Evolutionary conservation across 2,113 vertebrate species (phyloP).

Genomic region (Cygnus atratus): DNA sequence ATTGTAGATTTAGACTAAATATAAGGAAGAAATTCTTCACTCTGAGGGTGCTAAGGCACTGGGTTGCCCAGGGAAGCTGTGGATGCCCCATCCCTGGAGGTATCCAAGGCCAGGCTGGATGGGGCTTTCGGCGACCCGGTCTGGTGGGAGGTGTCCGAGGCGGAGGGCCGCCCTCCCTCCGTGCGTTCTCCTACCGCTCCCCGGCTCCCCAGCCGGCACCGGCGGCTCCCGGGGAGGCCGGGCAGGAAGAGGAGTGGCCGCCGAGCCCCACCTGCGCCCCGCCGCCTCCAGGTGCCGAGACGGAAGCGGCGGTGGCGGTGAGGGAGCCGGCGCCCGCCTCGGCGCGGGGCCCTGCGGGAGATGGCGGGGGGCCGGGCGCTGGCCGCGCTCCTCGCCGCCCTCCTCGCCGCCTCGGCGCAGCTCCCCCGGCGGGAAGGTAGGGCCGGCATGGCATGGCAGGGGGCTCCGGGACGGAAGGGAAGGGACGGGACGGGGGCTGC

Average conservation of each 20-base stretch:
- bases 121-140: not conserved
- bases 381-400: not conserved
- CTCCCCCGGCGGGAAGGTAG: not conserved
- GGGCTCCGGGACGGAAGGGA: too few relatives aligned
- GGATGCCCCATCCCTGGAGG: not conserved
- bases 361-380: not conserved
- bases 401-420: not conserved
- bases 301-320: not conserved
- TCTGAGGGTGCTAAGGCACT: not conserved
- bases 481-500: too few relatives aligned
- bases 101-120: not conserved
- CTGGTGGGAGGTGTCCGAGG: not conserved
- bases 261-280: not conserved
- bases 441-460: not conserved
- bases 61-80: not conserved
- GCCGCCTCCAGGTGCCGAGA: constrained; percentile 1
- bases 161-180: too few relatives aligned
- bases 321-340: not conserved
- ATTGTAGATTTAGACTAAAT: not conserved
- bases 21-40: not conserved
- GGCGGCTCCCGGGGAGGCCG: not conserved
- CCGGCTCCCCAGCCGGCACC: too few relatives aligned
- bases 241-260: not conserved
- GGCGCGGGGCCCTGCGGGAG: not conserved
- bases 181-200: not conserved